Percentiles rank a stretch among this genome's conserved stretches.
These are phyloP conservation scores for Prunella himalayana DNA, from an alignment of 2,113 vertebrate species.

Conservation along the genomic window DNA sequence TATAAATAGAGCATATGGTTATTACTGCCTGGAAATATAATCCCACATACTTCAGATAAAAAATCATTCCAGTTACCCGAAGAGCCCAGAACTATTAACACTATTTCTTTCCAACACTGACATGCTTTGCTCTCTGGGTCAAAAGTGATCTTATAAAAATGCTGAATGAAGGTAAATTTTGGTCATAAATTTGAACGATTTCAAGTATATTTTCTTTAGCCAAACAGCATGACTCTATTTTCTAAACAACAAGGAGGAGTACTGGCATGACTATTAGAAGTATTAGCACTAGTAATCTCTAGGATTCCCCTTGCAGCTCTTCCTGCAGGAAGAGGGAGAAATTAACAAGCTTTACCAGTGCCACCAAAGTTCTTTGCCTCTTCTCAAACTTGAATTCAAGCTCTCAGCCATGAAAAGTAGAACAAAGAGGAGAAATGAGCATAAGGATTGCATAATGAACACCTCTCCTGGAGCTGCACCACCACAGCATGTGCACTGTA, in stretches of 20 bases:
- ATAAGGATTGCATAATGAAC: neutral
- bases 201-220: neutral
- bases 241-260: neutral
- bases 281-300: neutral
- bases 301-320: neutral
- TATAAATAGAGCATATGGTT: neutral
- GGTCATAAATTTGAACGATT: neutral
- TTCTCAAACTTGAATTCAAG: neutral
- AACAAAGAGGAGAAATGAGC: neutral
- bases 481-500: neutral
- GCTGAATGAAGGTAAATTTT: neutral
- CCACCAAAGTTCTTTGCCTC: neutral
- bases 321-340: neutral
- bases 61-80: neutral
- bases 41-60: neutral
- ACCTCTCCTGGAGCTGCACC: neutral
- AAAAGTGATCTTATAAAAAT: neutral
- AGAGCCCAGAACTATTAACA: neutral
- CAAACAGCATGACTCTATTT: neutral
- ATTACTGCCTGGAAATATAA: conserved; percentile 14
- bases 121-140: neutral
- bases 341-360: neutral
- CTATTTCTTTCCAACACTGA: neutral
- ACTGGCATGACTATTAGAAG: neutral
- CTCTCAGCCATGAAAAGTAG: neutral